A percentile compares a stretch with the other conserved stretches of the same genome.
These are phyloP conservation scores for Danio kyathit DNA, from an alignment of 2,797 vertebrate genomes.

Conservation along the genomic window DNA sequence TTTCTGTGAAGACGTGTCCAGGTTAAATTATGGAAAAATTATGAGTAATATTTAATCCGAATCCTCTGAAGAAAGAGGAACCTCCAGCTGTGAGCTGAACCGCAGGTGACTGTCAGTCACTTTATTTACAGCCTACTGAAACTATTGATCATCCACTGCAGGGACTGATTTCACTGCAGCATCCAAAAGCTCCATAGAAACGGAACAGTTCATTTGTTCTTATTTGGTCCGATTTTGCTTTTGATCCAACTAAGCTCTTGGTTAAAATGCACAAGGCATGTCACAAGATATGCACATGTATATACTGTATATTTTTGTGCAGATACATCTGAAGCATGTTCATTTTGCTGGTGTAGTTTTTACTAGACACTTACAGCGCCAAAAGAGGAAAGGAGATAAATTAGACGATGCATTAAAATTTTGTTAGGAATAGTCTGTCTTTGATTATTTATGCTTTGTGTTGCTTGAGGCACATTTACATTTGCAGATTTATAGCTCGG, in stretches of 20 bases:
- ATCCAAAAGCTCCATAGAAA: conserved; percentile 26
- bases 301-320: neutral
- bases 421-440: conserved; percentile 57
- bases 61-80: conserved; percentile 16
- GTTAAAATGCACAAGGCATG: neutral
- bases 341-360: conserved; percentile 28
- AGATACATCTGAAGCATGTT: conserved; percentile 29
- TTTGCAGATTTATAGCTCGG: conserved; percentile 64
- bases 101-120: conserved; percentile 35
- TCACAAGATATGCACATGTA: neutral
- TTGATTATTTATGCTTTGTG: conserved; percentile 65
- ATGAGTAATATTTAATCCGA: conserved; percentile 11
- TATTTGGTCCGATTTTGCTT: conserved; percentile 9
- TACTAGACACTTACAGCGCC: conserved; percentile 43
- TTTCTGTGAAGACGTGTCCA: neutral
- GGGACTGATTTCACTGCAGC: conserved; percentile 30
- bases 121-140: conserved; percentile 33
- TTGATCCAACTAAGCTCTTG: conserved; percentile 20
- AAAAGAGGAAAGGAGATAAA: conserved; percentile 34
- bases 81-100: conserved; percentile 33
- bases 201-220: conserved; percentile 24
- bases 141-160: conserved; percentile 39
- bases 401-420: conserved; percentile 59
- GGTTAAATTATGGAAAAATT: conserved; percentile 8
- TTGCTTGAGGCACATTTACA: conserved; percentile 64